Conservation (phyloP, 2,113 vertebrate species). For the Cryptomyrus ogoouensis region DNA sequence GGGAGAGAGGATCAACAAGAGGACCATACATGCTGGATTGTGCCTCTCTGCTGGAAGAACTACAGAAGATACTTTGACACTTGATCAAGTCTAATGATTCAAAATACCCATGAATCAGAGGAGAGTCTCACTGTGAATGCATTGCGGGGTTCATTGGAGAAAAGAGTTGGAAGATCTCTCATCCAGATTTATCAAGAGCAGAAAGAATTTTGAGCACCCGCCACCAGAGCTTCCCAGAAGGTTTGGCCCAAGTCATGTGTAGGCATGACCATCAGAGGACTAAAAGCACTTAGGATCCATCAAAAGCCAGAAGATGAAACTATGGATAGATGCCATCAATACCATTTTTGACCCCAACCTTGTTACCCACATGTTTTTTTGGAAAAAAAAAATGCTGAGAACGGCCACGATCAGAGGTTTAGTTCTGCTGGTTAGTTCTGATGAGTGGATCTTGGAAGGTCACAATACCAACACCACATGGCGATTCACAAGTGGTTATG, state of each 20-base stretch:
- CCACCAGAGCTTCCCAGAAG: not conserved
- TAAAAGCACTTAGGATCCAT: not conserved
- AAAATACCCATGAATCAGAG: not conserved
- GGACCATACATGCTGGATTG: not conserved
- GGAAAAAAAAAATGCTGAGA: not conserved
- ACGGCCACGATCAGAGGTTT: not conserved
- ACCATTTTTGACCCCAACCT: not conserved
- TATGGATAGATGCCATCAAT: not conserved
- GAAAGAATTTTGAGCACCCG: not conserved
- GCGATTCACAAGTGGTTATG: constrained; percentile 24
- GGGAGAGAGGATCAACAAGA: not conserved
- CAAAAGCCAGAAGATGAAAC: not conserved
- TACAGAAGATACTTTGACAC: not conserved
- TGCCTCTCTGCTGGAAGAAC: not conserved
- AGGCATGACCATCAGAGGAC: not conserved
- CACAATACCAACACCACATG: not conserved
- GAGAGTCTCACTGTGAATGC: not conserved
- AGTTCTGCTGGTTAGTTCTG: not conserved
- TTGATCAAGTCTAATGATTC: not conserved
- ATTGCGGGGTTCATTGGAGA: not conserved
- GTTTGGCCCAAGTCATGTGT: not conserved
- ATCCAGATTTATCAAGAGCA: not conserved
- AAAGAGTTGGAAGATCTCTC: not conserved
- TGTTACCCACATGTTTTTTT: not conserved
- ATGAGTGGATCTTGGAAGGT: not conserved